Evolutionary conservation across 1,140 invertebrate genomes (phyloP).

Genomic region (Micrasema longulum): DNA sequence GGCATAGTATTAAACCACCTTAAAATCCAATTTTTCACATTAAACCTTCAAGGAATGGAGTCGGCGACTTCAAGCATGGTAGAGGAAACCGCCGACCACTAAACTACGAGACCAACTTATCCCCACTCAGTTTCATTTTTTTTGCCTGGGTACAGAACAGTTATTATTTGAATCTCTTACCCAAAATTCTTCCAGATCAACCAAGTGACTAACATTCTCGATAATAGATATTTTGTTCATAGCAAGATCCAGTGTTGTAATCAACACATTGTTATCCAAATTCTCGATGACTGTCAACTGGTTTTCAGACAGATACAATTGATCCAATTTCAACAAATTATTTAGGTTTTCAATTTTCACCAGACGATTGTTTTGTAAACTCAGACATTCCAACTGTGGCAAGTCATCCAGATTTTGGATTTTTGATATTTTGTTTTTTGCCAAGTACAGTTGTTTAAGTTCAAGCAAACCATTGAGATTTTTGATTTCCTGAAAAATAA

Average conservation of each 20-base stretch:
- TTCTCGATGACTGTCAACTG: slow-evolving; percentile 84
- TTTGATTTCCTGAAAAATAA: slow-evolving; percentile 78
- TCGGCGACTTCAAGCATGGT: too few relatives aligned
- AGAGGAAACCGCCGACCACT: too few relatives aligned
- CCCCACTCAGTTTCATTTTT: too few relatives aligned
- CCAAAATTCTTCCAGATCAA: slow-evolving; percentile 92
- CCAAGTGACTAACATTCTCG: slow-evolving; percentile 82
- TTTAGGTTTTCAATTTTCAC: slow-evolving; percentile 89
- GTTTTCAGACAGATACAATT: slow-evolving; percentile 96
- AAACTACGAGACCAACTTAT: too few relatives aligned
- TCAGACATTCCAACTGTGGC: slow-evolving; percentile 83
- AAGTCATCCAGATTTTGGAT: slow-evolving; percentile 89
- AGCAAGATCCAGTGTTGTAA: slow-evolving; percentile 92
- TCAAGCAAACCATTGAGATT: slow-evolving; percentile 83
- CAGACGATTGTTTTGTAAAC: slow-evolving; percentile 92
- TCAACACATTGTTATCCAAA: slow-evolving; percentile 74
- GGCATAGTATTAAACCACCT: too few relatives aligned
- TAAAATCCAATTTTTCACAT: too few relatives aligned
- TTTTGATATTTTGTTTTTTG: slow-evolving; percentile 96
- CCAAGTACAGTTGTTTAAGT: slow-evolving; percentile 85
- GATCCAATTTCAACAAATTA: slow-evolving; percentile 79
- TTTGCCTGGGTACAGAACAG: too few relatives aligned
- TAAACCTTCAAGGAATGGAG: too few relatives aligned
- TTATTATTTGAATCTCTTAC: slow-evolving; percentile 68
- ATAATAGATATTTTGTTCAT: slow-evolving; percentile 88